A percentile compares a stretch with the other conserved stretches of the same genome.
Conservation (phyloP, 2,113 vertebrate genomes). For the Cercocebus atys region DNA sequence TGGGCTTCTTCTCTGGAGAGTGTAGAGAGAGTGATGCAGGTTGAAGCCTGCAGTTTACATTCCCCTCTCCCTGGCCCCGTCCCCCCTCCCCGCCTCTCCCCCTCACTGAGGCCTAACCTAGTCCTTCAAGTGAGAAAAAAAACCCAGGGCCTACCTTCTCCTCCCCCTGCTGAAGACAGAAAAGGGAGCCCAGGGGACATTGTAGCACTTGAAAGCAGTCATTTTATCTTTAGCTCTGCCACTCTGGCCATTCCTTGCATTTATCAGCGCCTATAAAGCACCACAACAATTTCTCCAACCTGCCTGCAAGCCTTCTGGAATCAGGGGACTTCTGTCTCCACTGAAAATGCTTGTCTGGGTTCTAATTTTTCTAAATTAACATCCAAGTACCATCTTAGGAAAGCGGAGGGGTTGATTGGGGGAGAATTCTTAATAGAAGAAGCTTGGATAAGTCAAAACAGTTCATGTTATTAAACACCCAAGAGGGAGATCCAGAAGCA, state of each 20-base stretch:
- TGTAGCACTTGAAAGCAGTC: background rate
- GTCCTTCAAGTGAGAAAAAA: constrained; percentile 33
- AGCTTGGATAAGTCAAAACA: background rate
- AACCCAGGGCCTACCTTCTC: constrained; percentile 47
- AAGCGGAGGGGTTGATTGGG: background rate
- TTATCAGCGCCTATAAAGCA: background rate
- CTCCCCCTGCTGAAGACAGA: background rate
- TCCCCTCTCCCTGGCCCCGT: background rate
- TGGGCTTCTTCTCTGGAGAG: background rate
- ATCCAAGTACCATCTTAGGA: background rate
- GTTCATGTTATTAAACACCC: background rate
- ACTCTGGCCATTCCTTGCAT: background rate
- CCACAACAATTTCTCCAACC: background rate
- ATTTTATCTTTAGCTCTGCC: background rate
- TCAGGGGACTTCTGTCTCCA: background rate
- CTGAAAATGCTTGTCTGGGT: background rate
- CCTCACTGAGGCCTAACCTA: constrained; percentile 2
- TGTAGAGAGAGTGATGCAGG: background rate
- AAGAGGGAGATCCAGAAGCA: background rate
- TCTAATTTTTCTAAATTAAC: background rate
- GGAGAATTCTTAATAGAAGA: background rate
- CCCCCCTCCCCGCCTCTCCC: too few species aligned
- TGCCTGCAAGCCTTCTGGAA: background rate
- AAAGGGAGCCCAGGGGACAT: background rate
- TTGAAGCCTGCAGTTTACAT: constrained; percentile 52